phyloP scores from a whole-genome alignment of 1,140 invertebrate genomes.

The Babylonia areolata region DNA sequence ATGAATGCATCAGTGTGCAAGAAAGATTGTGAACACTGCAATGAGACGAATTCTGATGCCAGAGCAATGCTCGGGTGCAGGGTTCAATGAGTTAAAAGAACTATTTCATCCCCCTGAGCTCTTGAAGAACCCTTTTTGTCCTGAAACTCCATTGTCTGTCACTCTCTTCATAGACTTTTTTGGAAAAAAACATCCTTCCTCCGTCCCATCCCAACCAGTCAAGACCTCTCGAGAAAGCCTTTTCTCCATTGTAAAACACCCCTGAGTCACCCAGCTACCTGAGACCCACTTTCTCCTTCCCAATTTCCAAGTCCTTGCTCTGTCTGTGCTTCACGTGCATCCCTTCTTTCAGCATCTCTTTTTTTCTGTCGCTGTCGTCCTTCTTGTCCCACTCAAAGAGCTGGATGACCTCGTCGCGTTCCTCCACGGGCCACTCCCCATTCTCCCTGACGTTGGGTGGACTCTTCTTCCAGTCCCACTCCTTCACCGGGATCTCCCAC shows the following conservation, averaged over 20 bases:
- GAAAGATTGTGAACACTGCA: no score
- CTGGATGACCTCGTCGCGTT: conserved; percentile 79
- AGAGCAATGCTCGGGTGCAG: no score
- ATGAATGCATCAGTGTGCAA: no score
- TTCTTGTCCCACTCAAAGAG: conserved; percentile 62
- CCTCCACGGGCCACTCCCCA: conserved; percentile 78
- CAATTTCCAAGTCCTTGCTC: neutral
- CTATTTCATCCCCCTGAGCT: no score
- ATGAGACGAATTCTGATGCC: no score
- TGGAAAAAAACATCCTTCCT: neutral
- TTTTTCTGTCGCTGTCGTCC: neutral
- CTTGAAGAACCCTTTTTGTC: no score
- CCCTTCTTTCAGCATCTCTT: neutral
- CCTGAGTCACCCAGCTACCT: no score
- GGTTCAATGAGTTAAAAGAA: no score
- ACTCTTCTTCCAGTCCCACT: conserved; percentile 81
- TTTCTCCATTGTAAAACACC: no score
- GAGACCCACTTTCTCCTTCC: neutral
- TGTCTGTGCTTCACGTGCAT: neutral
- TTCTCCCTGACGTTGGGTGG: conserved; percentile 79
- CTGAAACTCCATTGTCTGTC: neutral
- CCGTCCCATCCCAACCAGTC: no score
- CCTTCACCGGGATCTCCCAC: conserved; percentile 78
- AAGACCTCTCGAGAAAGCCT: no score
- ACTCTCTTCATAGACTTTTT: neutral